Percentiles rank a stretch among this genome's conserved stretches.
Evolutionary conservation across 2,797 vertebrate genomes (phyloP).

Genomic region (Myotis planiceps): DNA sequence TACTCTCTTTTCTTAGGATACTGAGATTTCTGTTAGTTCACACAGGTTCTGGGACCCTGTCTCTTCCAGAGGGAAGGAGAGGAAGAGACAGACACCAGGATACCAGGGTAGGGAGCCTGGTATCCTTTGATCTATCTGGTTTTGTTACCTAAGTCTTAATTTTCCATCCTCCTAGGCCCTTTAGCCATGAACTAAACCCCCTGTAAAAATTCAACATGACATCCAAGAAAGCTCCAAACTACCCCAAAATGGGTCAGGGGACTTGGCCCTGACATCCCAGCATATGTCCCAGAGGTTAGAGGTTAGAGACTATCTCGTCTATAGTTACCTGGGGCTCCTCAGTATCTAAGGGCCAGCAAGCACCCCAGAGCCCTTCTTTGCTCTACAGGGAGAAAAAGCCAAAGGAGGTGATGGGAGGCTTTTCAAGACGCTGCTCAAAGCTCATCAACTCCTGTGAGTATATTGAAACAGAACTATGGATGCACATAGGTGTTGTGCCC

Average conservation of each 20-base stretch:
- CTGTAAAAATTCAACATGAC: not conserved
- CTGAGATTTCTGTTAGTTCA: not conserved
- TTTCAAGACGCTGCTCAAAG: constrained; percentile 85
- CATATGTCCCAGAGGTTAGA: not conserved
- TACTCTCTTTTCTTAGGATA: not conserved
- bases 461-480: not conserved
- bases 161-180: not conserved
- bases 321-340: not conserved
- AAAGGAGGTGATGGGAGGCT: constrained; percentile 72
- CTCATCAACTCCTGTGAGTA: constrained; percentile 89
- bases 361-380: constrained; percentile 32
- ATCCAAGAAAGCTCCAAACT: not conserved
- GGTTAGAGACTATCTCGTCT: not conserved
- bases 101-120: not conserved
- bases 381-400: constrained; percentile 85
- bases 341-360: not conserved
- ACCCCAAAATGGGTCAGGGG: not conserved
- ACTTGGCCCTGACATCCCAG: not conserved
- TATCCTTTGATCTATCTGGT: not conserved
- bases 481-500: not conserved
- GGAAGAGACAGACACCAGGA: not conserved
- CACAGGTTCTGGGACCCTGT: not conserved
- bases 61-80: not conserved
- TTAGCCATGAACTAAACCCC: not conserved
- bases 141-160: accelerated